Evolutionary conservation across 2,797 vertebrate species (phyloP), one percentile per base, ranked within the genome.

Genomic region (Lindbergichthys nudifrons): DNA sequence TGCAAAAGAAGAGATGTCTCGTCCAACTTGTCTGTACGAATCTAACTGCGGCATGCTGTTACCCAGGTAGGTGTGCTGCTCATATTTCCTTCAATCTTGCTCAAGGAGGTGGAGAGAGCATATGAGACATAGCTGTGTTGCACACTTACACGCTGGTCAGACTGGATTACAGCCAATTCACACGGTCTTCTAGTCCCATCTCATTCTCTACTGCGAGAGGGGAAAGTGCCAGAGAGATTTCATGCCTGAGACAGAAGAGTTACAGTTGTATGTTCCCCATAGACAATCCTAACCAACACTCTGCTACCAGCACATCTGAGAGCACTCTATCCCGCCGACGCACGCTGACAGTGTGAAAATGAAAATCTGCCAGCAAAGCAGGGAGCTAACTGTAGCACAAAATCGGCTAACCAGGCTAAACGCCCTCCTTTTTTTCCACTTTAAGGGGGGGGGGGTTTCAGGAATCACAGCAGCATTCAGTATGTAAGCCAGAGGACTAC

Each of bases 341-440:
- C 66, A 64, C 58, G 75, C 87, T 91, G 91, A 92, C 92, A 92
- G 88, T 79, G 74, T 94, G 91, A 92, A 94, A 94, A 95, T 92
- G 79, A 83, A 79, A 94, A 93, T 91, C 80, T 89, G 78, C 87
- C 81, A 88, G 88, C 77, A 75, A 84, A 83, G 87, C 88, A 81
- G 82, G 71, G 73, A 73, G 82, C 85, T 84, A 79, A 88, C 85
- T 80, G 82, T 77, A 81, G 69, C 60, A 72, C 63, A 81, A 46
- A 14, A 84, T 60, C 30, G 46, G 80, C 86, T 86, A 89, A 84
- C 88, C 79, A 75, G 74, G 77, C 90, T 88, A 86, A 92, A 88
- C 19, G 54, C 52, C 42, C 41, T 59, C 52, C 70, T 67, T 78
- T 75, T 75, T 84, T 65, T 65, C 60, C 23, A 48, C 32, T 68